phyloP scores from a whole-genome alignment of 2,888 invertebrate species.

The Masnerella sp. region DNA sequence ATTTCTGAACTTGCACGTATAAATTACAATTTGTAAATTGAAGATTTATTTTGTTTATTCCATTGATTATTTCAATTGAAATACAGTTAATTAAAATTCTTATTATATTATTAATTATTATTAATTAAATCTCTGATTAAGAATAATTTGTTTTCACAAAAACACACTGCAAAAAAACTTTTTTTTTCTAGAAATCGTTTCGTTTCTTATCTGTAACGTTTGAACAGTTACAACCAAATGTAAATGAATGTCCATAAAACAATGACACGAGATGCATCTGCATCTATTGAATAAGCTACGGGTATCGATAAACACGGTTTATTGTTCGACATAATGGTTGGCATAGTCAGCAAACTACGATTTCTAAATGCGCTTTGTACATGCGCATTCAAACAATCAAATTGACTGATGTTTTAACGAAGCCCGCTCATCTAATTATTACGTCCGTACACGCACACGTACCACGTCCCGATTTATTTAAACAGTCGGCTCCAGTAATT shows the following conservation, averaged over 20 bases:
- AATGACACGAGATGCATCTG: not conserved
- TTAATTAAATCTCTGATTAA: too few species aligned
- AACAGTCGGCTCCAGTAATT: constrained; percentile 8
- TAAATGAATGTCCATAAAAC: constrained; percentile 12
- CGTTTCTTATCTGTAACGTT: not conserved
- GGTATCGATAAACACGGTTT: constrained; percentile 17
- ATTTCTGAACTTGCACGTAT: too few species aligned
- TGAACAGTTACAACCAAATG: not conserved
- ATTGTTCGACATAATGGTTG: constrained; percentile 11
- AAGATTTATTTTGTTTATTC: too few species aligned
- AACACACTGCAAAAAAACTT: too few species aligned
- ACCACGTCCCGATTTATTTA: constrained; percentile 8
- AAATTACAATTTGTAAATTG: too few species aligned
- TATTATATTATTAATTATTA: too few species aligned
- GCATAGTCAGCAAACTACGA: constrained; percentile 1
- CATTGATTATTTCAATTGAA: too few species aligned
- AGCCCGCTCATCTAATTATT: constrained; percentile 34
- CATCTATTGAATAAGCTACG: constrained; percentile 6
- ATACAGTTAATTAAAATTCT: too few species aligned
- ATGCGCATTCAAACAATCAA: constrained; percentile 62
- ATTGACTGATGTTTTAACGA: constrained; percentile 63
- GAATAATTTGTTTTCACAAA: too few species aligned
- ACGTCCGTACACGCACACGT: constrained; percentile 8
- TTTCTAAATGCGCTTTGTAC: constrained; percentile 24
- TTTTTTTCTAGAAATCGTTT: too few species aligned